phyloP scores from a whole-genome alignment of 92 coral and sea anemone species.

The Montipora capitata region DNA sequence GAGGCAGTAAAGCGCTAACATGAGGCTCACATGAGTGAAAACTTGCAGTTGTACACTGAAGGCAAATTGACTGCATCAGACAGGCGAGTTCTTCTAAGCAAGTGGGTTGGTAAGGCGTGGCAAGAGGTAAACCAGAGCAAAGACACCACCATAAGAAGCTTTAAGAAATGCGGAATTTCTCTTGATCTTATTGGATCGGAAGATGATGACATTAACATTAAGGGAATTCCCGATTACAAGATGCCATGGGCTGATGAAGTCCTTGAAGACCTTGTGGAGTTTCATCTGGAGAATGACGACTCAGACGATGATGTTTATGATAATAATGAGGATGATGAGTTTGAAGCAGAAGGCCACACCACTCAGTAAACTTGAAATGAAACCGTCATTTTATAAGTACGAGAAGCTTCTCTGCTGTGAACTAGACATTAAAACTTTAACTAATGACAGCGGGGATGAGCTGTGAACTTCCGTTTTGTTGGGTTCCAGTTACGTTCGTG shows the following conservation, averaged over 20 bases:
- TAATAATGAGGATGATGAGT: not conserved
- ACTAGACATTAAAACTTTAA: not conserved
- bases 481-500: no score
- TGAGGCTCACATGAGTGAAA: conserved; percentile 24
- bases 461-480: not conserved
- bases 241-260: not conserved
- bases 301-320: not conserved
- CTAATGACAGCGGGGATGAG: not conserved
- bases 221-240: not conserved
- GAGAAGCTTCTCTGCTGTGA: not conserved
- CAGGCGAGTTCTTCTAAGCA: conserved; percentile 28
- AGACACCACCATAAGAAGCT: conserved; percentile 22
- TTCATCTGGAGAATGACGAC: not conserved
- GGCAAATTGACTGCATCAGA: conserved; percentile 8
- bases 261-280: conserved; percentile 1
- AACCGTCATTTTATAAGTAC: not conserved
- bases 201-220: not conserved
- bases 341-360: not conserved
- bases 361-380: conserved; percentile 1
- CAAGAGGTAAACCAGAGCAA: conserved; percentile 25
- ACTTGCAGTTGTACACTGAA: conserved; percentile 10
- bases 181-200: no score
- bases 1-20: conserved; percentile 18
- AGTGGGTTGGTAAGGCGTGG: conserved; percentile 40
- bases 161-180: conserved; percentile 25